Evolutionary conservation across 2,797 vertebrate species (phyloP).

Genomic region (Coccyzus lansbergi): DNA sequence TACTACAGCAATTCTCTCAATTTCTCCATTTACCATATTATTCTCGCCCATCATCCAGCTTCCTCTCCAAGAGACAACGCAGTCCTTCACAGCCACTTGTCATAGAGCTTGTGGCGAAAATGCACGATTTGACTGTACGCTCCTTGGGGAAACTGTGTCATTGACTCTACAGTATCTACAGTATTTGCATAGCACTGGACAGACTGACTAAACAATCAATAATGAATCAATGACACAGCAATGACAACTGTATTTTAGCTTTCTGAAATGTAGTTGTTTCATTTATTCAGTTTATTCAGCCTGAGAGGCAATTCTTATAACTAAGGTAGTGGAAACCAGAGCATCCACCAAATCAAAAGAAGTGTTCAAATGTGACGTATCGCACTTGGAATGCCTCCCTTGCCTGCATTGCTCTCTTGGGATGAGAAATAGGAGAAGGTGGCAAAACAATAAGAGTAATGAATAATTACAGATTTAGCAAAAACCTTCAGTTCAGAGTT

Average conservation of each 20-base stretch:
- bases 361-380: slow-evolving; percentile 5
- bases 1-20: background rate
- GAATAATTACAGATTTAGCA: slow-evolving; percentile 52
- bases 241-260: background rate
- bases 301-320: slow-evolving; percentile 27
- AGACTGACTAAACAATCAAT: background rate
- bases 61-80: background rate
- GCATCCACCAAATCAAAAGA: slow-evolving; percentile 26
- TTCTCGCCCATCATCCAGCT: background rate
- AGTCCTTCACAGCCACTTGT: background rate
- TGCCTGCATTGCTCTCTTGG: slow-evolving; percentile 25
- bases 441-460: slow-evolving; percentile 29
- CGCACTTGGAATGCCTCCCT: slow-evolving; percentile 35
- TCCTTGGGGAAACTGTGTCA: background rate
- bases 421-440: slow-evolving; percentile 45
- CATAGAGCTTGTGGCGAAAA: background rate
- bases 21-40: background rate
- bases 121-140: background rate
- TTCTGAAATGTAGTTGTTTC: background rate
- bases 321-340: slow-evolving; percentile 28
- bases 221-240: background rate
- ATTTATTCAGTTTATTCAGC: background rate
- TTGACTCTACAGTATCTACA: background rate
- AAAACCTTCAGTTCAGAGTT: background rate
- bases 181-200: background rate